Conservation (phyloP, 2,797 vertebrate genomes). For the Falco rusticolus region DNA sequence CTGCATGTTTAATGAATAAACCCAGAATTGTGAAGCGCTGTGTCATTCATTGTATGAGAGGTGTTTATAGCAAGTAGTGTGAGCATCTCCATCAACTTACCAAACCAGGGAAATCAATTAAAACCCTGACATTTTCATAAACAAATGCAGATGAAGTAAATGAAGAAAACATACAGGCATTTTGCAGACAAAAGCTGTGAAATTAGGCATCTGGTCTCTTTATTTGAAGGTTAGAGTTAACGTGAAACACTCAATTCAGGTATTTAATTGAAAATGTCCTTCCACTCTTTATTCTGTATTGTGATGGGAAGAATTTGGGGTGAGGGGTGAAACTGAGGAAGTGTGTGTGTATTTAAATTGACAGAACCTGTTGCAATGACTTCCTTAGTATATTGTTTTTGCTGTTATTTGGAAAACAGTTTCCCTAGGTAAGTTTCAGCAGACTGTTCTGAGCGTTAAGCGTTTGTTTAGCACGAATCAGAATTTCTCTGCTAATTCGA, state of each 20-base stretch:
- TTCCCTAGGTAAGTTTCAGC: not conserved
- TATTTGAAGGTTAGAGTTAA: not conserved
- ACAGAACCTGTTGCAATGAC: not conserved
- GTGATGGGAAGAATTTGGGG: not conserved
- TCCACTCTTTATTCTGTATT: not conserved
- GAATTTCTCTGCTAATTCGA: not conserved
- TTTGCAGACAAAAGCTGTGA: not conserved
- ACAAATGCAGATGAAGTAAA: not conserved
- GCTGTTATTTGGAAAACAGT: not conserved
- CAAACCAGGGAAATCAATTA: not conserved
- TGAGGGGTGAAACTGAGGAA: not conserved
- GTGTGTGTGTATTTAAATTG: not conserved
- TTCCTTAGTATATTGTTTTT: not conserved
- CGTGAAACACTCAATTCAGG: not conserved
- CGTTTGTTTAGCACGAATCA: not conserved
- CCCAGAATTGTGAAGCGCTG: not conserved
- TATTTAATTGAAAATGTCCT: not conserved
- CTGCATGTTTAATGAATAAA: not conserved
- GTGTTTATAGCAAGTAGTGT: not conserved
- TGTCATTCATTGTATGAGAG: fast-evolving
- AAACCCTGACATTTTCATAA: not conserved
- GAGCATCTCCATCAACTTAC: not conserved
- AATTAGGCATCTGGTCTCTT: not conserved
- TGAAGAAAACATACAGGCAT: not conserved
- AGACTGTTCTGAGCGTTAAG: not conserved